phyloP scores from a whole-genome alignment of 2,113 vertebrate species.

The Copsychus sechellarum region DNA sequence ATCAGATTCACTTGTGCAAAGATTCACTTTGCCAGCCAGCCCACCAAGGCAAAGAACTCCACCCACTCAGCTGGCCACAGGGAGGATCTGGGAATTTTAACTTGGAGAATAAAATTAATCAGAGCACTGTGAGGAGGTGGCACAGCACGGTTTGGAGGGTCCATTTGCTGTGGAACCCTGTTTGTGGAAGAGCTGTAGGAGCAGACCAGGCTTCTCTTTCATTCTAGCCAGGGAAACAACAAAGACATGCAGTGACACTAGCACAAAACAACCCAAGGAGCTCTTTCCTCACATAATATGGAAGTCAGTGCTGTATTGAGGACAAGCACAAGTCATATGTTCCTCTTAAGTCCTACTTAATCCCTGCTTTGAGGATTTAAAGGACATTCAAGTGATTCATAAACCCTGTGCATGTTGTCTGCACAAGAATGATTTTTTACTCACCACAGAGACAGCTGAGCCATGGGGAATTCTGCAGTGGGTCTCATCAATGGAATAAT shows the following conservation, averaged over 20 bases:
- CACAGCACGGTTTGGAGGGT: neutral
- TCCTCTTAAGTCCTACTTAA: constrained; percentile 55
- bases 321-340: constrained; percentile 49
- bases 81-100: neutral
- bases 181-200: neutral
- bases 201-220: neutral
- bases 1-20: neutral
- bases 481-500: neutral
- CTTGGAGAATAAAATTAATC: neutral
- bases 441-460: neutral
- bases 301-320: constrained; percentile 34
- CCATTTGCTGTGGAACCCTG: neutral
- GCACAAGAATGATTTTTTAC: constrained; percentile 36
- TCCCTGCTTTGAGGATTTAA: constrained; percentile 57
- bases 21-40: neutral
- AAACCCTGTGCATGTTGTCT: neutral
- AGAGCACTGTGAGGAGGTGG: neutral
- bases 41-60: neutral
- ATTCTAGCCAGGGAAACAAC: neutral
- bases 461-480: neutral
- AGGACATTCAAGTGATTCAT: constrained; percentile 41
- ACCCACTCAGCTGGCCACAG: neutral
- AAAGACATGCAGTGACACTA: neutral
- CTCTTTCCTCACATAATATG: neutral
- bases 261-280: neutral